Evolutionary conservation across 1,140 invertebrate species (phyloP), one percentile per base, ranked within the genome.

Genomic region (Antheraea pernyi): DNA sequence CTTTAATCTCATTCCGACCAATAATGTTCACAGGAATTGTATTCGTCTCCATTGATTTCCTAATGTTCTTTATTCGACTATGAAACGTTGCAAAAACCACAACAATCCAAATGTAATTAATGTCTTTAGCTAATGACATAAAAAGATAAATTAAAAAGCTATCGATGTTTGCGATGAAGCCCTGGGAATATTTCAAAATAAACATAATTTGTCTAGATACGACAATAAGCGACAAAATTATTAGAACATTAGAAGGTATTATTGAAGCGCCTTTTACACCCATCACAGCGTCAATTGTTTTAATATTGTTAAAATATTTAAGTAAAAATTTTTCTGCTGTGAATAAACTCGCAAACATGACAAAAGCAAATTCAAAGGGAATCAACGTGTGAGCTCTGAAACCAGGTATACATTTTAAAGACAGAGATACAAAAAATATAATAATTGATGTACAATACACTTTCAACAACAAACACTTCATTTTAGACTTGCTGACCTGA

Each of bases 51-150:
- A 71, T 36, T 16, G 18, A 53, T 19, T 16, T 62, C 19, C 65
- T 67, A 19, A 71, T 8, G 16, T 30, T 9, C 18, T 62, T 53
- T 16, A 71, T 66, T 10, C 69, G 69, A 37, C 22, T 66, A 19
- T 70, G 48, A 0, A 70, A n/a, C 19, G 59, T 11, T 3, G 16
- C 63, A 65, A 65, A 65, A 42, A 46, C 16, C 16, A 42, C 39
- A 18, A 65, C 3, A 39, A 65, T 42, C 13, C 13, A n/a, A 8
- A 65, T 6, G 46, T 18, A 42, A 42, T 65, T 65, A 18, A 65
- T 16, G 18, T 65, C 63, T n/a, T 37, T 65, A 16, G 63, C 19
- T 2, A 65, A 42, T 65, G 46, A 9, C 6, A 39, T n/a, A 19
- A 13, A 65, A 42, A 3, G 6, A 65, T 46, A 19, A 19, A 16